Conservation (phyloP, 2,797 vertebrate genomes). For the Podarcis lilfordi region DNA sequence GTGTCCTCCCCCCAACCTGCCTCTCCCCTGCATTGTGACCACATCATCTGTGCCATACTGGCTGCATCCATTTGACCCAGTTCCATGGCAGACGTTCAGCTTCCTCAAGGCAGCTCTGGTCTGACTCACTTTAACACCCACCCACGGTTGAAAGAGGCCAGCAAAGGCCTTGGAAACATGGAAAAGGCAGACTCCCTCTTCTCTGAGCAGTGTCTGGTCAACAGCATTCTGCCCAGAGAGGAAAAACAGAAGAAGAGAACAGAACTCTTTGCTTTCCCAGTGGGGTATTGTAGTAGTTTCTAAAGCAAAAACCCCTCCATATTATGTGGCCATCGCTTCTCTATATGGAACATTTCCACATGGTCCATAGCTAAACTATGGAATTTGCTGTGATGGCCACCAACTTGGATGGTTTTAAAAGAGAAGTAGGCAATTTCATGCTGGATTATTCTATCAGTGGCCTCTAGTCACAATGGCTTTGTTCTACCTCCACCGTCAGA, state of each 20-base stretch:
- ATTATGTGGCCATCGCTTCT: background rate
- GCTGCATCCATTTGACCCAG: background rate
- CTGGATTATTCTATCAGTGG: no score
- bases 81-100: background rate
- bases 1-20: no score
- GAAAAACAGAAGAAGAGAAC: background rate
- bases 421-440: no score
- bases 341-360: background rate
- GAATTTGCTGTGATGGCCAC: no score
- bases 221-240: background rate
- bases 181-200: background rate
- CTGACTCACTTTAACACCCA: slow-evolving; percentile 3
- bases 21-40: background rate
- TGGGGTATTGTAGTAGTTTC: no score
- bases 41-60: background rate
- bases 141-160: background rate
- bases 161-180: background rate
- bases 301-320: background rate
- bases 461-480: no score
- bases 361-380: background rate
- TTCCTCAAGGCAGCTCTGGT: background rate
- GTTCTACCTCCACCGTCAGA: no score
- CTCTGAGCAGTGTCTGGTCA: background rate
- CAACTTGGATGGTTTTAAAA: no score
- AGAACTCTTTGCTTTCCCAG: background rate